Base-by-base conservation (phyloP, 1,140 invertebrate genomes). In the Drosophila simulans region DNA sequence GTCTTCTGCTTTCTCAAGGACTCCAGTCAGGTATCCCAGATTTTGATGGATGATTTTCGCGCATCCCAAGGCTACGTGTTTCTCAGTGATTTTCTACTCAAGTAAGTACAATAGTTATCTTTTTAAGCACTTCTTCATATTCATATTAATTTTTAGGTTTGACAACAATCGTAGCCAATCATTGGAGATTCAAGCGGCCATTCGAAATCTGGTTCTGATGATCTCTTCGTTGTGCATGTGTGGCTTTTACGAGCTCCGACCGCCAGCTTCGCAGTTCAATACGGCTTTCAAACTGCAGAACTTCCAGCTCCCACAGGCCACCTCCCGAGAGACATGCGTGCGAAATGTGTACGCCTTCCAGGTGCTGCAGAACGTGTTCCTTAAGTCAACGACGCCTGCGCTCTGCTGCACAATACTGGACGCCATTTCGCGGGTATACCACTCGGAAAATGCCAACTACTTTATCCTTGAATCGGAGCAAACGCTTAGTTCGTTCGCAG, bases 1-100 rank as follows among this genome's bases (percentile, higher is more conserved):
- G 96, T 99, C 34, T 99, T 99, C 93, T 99, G 98, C 94, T 98
- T 99, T 92, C 94, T 99, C 52, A 99, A 99, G 94, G 98, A 99
- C 92, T 99, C 98, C n/a, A 98, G 98, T 93, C 98, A 98, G 92
- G 96, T 98, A 55, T 98, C 98, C 64, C 97, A 98, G 93, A 95
- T 96, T 75, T 94, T 99, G 69, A 92, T 99, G 72, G 98, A 99
- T 92, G 98, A 99, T 93, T 99, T 99, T 93, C 95, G 97, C 69
- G 95, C 96, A 60, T 97, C 97, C 86, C 97, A 99, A 91, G 98
- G 98, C 73, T 99, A 99, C 93, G 94, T 96, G 49, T 99, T 99
- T 92, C 94, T 99, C 54, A 97, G 97, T 31, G 98, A 99, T 91
- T 99, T 99, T 93, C 94, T 99, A 69, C 93, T 99, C 60, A 98